These are phyloP conservation scores for Caenorhabditis imperialis DNA, from an alignment of 2,888 invertebrate species.

Conservation along the genomic window DNA sequence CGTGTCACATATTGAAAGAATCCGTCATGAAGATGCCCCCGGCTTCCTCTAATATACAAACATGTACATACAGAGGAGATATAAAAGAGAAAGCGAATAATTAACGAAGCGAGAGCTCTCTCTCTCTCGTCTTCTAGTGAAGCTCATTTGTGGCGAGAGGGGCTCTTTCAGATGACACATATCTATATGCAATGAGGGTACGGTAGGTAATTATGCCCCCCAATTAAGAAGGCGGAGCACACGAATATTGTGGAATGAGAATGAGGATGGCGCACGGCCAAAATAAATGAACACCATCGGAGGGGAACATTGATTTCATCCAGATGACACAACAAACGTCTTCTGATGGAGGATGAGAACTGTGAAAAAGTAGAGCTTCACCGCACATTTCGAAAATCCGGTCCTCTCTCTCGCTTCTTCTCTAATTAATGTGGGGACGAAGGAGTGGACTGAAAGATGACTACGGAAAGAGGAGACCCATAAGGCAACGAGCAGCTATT, in stretches of 20 bases:
- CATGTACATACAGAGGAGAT: constrained; percentile 30
- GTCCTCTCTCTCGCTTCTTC: too few species aligned
- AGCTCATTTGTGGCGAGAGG: constrained; percentile 37
- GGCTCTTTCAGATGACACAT: too few species aligned
- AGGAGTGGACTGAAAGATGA: constrained; percentile 14
- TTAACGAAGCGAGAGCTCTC: constrained; percentile 53
- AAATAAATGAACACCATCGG: constrained; percentile 6
- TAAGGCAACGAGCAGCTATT: constrained; percentile 15
- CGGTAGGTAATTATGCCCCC: too few species aligned
- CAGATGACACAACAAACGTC: too few species aligned
- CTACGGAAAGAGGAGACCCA: constrained; percentile 15
- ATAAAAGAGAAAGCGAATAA: constrained; percentile 54
- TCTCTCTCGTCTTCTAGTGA: constrained; percentile 23
- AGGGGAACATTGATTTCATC: too few species aligned
- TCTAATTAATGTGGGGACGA: constrained; percentile 55
- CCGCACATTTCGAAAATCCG: constrained; percentile 50
- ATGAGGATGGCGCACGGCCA: too few species aligned
- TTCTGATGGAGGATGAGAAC: constrained; percentile 9
- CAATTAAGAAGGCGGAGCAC: too few species aligned
- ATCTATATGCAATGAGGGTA: too few species aligned
- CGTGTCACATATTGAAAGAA: constrained; percentile 46
- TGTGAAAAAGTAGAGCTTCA: constrained; percentile 16
- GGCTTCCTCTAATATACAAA: constrained; percentile 40
- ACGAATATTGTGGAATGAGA: too few species aligned
- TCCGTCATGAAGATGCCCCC: constrained; percentile 40